Evolutionary conservation across 2,113 vertebrate species (phyloP).

Genomic region (Aythya baeri): DNA sequence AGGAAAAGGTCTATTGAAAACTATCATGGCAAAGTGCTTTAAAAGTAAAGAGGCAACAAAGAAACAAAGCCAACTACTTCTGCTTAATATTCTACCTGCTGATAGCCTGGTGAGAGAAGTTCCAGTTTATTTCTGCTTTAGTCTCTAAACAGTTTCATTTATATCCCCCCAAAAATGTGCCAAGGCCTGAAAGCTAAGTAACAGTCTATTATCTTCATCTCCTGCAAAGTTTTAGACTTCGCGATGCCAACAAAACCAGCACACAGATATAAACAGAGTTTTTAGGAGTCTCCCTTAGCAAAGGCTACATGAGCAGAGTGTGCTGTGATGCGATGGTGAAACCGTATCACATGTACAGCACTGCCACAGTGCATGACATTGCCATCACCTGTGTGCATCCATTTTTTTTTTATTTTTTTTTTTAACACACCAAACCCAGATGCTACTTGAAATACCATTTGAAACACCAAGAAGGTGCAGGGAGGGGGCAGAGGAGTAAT

Average conservation of each 20-base stretch:
- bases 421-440: background rate
- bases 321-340: background rate
- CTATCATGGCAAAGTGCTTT: background rate
- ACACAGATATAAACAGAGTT: background rate
- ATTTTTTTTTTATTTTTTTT: background rate
- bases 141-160: background rate
- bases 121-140: background rate
- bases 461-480: background rate
- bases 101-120: background rate
- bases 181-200: background rate
- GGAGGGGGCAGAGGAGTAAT: background rate
- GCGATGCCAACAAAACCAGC: background rate
- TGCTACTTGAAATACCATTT: rapidly evolving
- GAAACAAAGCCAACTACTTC: background rate
- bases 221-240: background rate
- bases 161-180: background rate
- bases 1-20: background rate
- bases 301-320: background rate
- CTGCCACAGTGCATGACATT: background rate
- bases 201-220: background rate
- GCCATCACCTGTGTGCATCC: background rate
- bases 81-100: background rate
- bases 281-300: background rate
- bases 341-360: rapidly evolving
- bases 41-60: background rate